Evolutionary conservation across 2,113 vertebrate species (phyloP).

Genomic region (Spea bombifrons): DNA sequence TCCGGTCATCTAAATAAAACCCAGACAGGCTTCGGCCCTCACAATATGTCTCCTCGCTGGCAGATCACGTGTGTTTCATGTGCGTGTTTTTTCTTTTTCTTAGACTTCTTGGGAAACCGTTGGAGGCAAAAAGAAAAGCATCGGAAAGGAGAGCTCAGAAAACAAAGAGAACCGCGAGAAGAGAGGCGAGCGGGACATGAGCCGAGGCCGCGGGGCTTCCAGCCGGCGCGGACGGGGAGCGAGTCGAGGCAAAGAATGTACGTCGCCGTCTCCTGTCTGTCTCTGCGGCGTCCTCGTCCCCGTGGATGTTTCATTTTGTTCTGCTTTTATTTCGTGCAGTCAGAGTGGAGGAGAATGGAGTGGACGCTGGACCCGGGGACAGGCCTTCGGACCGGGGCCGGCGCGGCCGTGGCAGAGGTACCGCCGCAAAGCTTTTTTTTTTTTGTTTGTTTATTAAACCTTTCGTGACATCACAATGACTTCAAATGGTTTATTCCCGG

Average conservation of each 20-base stretch:
- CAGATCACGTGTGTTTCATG: no score
- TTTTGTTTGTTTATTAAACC: background rate
- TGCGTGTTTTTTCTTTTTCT: background rate
- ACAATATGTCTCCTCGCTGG: no score
- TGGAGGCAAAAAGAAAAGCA: conserved; percentile 88
- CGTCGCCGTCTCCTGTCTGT: conserved; percentile 35
- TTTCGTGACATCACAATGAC: background rate
- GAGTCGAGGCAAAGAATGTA: conserved; percentile 81
- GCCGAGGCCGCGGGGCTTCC: conserved; percentile 76
- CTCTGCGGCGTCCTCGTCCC: no score
- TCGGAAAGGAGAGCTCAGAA: conserved; percentile 86
- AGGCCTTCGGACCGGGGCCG: conserved; percentile 81
- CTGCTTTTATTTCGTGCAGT: conserved; percentile 62
- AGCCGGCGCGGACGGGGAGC: conserved; percentile 80
- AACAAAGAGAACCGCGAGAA: conserved; percentile 89
- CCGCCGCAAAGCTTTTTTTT: conserved; percentile 43
- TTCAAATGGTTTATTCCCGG: background rate
- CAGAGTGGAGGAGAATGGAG: conserved; percentile 87
- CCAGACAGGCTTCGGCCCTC: no score
- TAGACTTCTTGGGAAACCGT: conserved; percentile 98
- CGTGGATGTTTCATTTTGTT: background rate
- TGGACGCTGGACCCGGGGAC: conserved; percentile 80
- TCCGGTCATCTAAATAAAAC: no score
- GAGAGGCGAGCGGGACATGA: conserved; percentile 79
- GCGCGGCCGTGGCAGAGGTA: conserved; percentile 85